phyloP scores from a whole-genome alignment of 2,113 vertebrate genomes.

The Corythaixoides concolor region DNA sequence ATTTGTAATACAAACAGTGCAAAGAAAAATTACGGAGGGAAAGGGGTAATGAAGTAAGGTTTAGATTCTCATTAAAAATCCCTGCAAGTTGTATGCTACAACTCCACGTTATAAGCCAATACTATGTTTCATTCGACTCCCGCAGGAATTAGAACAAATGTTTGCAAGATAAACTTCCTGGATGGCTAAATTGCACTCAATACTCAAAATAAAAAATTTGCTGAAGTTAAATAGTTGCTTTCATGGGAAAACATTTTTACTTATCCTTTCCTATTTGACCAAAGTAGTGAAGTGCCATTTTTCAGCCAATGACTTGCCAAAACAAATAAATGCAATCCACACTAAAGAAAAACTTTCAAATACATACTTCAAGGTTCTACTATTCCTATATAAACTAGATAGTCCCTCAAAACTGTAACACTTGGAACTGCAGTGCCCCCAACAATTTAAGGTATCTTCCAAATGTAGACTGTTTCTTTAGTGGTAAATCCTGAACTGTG shows the following conservation, averaged over 20 bases:
- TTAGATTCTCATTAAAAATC: not conserved
- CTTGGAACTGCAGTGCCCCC: conserved; percentile 69
- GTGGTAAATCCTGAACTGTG: conserved; percentile 64
- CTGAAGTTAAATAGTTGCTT: not conserved
- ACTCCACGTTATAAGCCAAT: conserved; percentile 5
- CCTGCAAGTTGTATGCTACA: not conserved
- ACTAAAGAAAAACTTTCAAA: not conserved
- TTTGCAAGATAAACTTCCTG: not conserved
- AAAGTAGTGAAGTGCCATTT: conserved; percentile 41
- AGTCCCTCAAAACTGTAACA: conserved; percentile 44
- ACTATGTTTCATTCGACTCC: not conserved
- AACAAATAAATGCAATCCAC: conserved; percentile 12
- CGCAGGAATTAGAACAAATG: not conserved
- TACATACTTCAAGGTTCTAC: conserved; percentile 68
- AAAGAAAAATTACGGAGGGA: conserved; percentile 28
- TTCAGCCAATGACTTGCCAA: conserved; percentile 27
- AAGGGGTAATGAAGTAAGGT: not conserved
- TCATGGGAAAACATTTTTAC: not conserved
- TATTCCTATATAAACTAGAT: conserved; percentile 18
- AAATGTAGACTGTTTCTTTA: conserved; percentile 29
- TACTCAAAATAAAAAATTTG: not conserved
- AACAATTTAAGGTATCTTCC: conserved; percentile 48
- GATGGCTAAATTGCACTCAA: conserved; percentile 36
- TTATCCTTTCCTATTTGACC: not conserved
- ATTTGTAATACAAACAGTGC: conserved; percentile 59